Conservation (phyloP, 2,113 vertebrate species). For the Lanius ludovicianus region DNA sequence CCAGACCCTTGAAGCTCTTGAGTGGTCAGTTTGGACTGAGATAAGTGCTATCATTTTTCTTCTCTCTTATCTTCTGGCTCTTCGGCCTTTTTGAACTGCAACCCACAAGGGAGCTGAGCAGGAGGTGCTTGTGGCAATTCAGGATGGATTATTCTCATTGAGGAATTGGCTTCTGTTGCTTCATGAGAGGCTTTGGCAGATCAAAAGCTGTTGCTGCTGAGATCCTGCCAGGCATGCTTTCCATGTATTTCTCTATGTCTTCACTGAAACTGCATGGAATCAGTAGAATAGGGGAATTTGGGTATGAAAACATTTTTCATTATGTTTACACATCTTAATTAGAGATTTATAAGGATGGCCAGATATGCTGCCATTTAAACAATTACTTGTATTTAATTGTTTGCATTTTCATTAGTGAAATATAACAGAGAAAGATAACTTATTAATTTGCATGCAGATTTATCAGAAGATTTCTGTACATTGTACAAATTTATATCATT, state of each 20-base stretch:
- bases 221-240: background rate
- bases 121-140: background rate
- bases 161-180: background rate
- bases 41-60: background rate
- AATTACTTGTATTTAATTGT: background rate
- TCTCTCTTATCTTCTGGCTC: background rate
- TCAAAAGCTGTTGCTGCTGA: background rate
- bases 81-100: background rate
- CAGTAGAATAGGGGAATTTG: background rate
- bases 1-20: background rate
- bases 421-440: background rate
- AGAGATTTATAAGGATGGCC: background rate
- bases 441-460: background rate
- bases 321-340: background rate
- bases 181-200: background rate
- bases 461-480: background rate
- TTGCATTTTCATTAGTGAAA: background rate
- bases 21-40: background rate
- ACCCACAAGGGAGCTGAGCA: background rate
- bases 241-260: background rate
- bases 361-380: background rate
- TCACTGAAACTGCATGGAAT: background rate
- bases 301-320: background rate
- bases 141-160: background rate
- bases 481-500: background rate